phyloP scores from a whole-genome alignment of 2,888 invertebrate genomes.

The Tortricodes alternella region DNA sequence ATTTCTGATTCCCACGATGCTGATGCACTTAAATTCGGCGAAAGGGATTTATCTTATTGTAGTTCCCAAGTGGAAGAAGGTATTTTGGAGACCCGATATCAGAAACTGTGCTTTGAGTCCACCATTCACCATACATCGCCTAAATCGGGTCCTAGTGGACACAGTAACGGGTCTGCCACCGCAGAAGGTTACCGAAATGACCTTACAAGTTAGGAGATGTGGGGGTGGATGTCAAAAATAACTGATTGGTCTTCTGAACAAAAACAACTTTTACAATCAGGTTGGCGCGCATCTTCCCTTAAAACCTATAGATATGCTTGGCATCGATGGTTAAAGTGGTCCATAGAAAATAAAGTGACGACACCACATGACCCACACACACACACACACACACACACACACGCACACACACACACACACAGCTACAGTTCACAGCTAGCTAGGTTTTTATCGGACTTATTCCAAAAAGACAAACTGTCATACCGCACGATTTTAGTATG shows the following conservation, averaged over 20 bases:
- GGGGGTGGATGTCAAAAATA: background rate
- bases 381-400: no score
- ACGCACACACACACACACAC: no score
- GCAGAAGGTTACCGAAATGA: constrained; percentile 4
- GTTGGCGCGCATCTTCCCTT: background rate
- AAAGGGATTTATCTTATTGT: constrained; percentile 29
- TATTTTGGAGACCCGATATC: constrained; percentile 34
- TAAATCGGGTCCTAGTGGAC: constrained; percentile 14
- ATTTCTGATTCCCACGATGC: constrained; percentile 29
- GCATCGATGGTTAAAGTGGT: background rate
- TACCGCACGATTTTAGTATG: background rate
- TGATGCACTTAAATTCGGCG: constrained; percentile 27
- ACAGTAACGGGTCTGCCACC: constrained; percentile 4
- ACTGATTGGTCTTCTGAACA: background rate
- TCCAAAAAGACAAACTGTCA: background rate
- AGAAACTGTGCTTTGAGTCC: constrained; percentile 21
- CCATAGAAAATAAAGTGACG: background rate
- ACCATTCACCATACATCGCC: constrained; percentile 24
- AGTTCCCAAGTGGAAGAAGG: constrained; percentile 31
- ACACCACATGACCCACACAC: background rate
- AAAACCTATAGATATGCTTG: background rate
- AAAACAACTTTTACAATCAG: background rate
- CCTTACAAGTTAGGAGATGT: constrained; percentile 4
- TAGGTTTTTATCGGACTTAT: background rate
- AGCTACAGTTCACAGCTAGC: background rate